Base-by-base conservation (phyloP, 2,888 invertebrate species). In the Athalia circularis region DNA sequence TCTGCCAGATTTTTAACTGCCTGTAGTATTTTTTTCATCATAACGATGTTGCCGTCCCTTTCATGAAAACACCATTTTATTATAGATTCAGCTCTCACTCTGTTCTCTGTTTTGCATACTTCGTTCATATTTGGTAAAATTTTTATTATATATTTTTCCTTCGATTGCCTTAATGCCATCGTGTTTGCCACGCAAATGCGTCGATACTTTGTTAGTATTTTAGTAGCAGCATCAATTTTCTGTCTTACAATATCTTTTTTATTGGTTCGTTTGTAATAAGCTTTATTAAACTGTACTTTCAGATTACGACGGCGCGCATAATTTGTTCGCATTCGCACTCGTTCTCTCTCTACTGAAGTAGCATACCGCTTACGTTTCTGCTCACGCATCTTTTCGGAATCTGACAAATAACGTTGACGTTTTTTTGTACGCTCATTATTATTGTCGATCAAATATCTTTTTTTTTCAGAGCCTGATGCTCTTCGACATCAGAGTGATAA, bases 21-120 rank as follows among this genome's bases (percentile, higher is more conserved):
- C 47, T 77, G 3, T 9, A 77, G 11, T 45, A 3, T 65, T 43
- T 65, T 77, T 5, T 47, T 77, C 11, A 77, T 13, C 0, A 29
- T n/a, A 15, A 50, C 13, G 15, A 77, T 11, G 43, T 68, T 64
- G 15, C 8, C 13, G n/a, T 29, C 54, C 50, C 52, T 13, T 52
- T 13, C 64, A 29, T 50, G 15, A 4, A 77, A 9, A 50, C 77
- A 77, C 77, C 77, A 77, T 11, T 65, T 68, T 5, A 65, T 43
- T 8, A 65, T 77, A 8, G 48, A 57, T 43, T 68, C 77, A 7
- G 65, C 77, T 50, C 15, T 54, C 5, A 65, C 29, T 50, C 50
- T 77, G 9, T 43, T 67, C 5, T 77, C 65, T 29, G 43, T 11
- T 54, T 52, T n/a, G 4, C 15, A 52, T 52, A 8, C 5, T 0